Base-by-base conservation (phyloP, 2,797 vertebrate species). In the Rhinogobio ventralis region DNA sequence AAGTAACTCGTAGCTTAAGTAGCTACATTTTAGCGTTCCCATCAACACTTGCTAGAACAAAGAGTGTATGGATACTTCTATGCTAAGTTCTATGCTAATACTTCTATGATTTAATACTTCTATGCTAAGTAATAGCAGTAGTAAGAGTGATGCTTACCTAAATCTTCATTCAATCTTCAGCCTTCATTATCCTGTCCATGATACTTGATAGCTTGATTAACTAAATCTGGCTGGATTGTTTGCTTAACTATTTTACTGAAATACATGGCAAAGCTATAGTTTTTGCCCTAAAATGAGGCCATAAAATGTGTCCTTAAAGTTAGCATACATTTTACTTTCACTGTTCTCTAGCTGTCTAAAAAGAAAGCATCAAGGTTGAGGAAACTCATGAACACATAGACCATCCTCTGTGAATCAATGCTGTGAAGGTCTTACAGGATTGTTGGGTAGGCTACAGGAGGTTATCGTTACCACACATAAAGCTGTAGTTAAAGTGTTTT, bases 391-490 rank as follows among this genome's bases (percentile, higher is more conserved):
- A 76, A 76, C 1, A 0, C 28, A 53, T 5, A 75, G 30, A 68
- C 25, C 53, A 45, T 39, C 39, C 30, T 66, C 49, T 23, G 68
- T 73, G 69, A 80, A 45, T 68, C 49, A 45, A 53, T 83, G 36
- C 64, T 66, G 42, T 83, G 62, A 68, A 33, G 11, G 28, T 66
- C 36, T 77, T 30, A 60, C 57, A 23, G 17, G 9, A 19, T 60
- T 13, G 19, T 17, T 7, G 53, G 9, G 55, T 79, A n/a, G n/a
- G n/a, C n/a, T n/a, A 5, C 30, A 55, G 39, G n/a, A 79, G 30
- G 66, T 53, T 80, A 81, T 49, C n/a, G 57, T 88, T 81, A 46
- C 39, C 20, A 33, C 8, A 5, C n/a, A 71, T 39, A 79, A 85
- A 77, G 51, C 19, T 74, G 45, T 42, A 62, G 55, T 53, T 14